Evolutionary conservation across 1,140 invertebrate genomes (phyloP).

Genomic region (Polypedilum vanderplanki): DNA sequence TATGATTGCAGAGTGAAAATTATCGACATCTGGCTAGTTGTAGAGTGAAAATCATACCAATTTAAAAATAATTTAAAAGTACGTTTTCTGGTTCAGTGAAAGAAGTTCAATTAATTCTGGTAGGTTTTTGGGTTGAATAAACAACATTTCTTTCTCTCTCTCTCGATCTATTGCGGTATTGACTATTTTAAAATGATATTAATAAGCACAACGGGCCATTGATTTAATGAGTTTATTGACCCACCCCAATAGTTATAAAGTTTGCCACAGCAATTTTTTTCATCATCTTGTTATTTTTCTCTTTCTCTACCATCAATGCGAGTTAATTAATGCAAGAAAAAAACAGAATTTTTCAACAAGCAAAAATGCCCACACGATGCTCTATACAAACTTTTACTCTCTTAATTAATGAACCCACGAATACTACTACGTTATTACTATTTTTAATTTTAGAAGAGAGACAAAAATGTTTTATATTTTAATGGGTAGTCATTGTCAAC

Average conservation of each 20-base stretch:
- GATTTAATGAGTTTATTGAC: neutral
- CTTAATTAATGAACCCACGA: constrained; percentile 12
- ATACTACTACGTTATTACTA: neutral
- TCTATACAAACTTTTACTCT: neutral
- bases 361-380: neutral
- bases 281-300: neutral
- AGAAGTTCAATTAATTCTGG: neutral
- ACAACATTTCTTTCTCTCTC: too few species aligned
- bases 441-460: neutral
- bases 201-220: neutral
- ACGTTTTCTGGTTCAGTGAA: neutral
- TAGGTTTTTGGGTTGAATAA: neutral
- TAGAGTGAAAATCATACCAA: too few species aligned
- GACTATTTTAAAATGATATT: neutral
- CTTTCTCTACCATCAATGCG: neutral
- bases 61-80: too few species aligned
- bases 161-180: constrained; percentile 17
- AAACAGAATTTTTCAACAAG: neutral
- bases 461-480: too few species aligned
- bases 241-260: neutral
- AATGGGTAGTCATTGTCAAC: too few species aligned
- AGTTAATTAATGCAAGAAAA: constrained; percentile 25
- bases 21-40: too few species aligned
- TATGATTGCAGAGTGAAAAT: too few species aligned
- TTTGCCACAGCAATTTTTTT: neutral